Conservation (phyloP, 2,797 vertebrate species). For the Oreonectes daqikongensis region DNA sequence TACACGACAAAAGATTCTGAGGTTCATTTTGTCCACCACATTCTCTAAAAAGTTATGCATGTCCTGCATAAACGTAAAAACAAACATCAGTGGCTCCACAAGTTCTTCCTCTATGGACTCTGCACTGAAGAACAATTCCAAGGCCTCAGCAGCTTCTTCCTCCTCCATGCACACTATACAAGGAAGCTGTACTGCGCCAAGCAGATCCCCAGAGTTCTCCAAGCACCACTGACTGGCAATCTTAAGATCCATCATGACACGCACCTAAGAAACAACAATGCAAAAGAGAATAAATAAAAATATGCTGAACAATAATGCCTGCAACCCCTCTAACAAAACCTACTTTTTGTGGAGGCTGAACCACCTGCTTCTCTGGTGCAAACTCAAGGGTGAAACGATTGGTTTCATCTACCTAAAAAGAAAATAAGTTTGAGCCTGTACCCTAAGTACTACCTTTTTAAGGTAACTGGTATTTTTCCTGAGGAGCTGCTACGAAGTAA, state of each 20-base stretch:
- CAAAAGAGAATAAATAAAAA: not conserved
- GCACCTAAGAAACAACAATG: too few relatives aligned
- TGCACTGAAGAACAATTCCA: not conserved
- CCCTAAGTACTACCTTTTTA: not conserved
- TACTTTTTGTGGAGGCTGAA: not conserved
- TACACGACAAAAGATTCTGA: not conserved
- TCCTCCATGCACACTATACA: too few relatives aligned
- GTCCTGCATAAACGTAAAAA: not conserved
- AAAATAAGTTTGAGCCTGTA: not conserved
- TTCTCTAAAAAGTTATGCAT: not conserved
- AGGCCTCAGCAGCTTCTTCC: not conserved
- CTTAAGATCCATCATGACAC: too few relatives aligned
- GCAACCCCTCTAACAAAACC: not conserved
- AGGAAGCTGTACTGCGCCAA: too few relatives aligned
- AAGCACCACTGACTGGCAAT: too few relatives aligned
- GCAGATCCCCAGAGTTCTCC: too few relatives aligned
- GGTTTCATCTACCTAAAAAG: conserved; percentile 1
- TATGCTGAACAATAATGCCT: not conserved
- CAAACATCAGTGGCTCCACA: conserved; percentile 1
- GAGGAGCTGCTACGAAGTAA: too few relatives aligned
- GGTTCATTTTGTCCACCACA: not conserved
- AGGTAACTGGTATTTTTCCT: not conserved
- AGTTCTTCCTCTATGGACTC: not conserved
- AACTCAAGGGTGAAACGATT: not conserved
- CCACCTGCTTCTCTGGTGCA: not conserved